Base-by-base conservation (phyloP, 2,113 vertebrate genomes). In the Tetrao urogallus region DNA sequence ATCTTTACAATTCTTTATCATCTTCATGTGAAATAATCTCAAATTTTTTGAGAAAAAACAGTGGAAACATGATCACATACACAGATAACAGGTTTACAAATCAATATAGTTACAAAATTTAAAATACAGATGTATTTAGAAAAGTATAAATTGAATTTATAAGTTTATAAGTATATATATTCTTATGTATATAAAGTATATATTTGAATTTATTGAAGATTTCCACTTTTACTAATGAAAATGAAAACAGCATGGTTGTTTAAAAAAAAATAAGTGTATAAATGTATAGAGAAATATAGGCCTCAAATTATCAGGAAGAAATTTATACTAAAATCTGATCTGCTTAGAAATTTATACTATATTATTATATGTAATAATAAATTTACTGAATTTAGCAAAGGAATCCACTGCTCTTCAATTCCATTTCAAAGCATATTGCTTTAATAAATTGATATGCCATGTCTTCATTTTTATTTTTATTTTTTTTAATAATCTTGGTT, bases 21-120 rank as follows among this genome's bases (percentile, higher is more conserved):
- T 79, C 40, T 84, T 78, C 27, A 75, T 76, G 8, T 30, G 34
- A 45, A 95, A 61, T 24, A 61, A 79, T 79, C 58, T 45, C 57
- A 42, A 2, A 21, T 69, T 87, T 85, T 61, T 63, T 40, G 12
- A 64, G 42, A 43, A 48, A 67, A 58, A 5, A 32, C 15, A 72
- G 32, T 67, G 30, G 77, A n/a, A 69, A 71, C 32, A 54, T 42
- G 4, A 13, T 40, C 14, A 45, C 1, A 13, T 86, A 30, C 36
- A 12, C 45, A 79, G 42, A 45, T 16, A 71, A 10, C 11, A 80
- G 18, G 5, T 60, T 22, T 64, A 72, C 5, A 61, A 36, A 30
- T 20, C 7, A 91, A 36, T 3, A 78, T 5, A 38, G 79, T n/a
- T 71, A 19, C 0, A 8, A 84, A 81, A 2, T 77, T 54, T 5